These are phyloP conservation scores for Leguminivora glycinivorella DNA, from an alignment of 1,140 invertebrate genomes.

Conservation along the genomic window DNA sequence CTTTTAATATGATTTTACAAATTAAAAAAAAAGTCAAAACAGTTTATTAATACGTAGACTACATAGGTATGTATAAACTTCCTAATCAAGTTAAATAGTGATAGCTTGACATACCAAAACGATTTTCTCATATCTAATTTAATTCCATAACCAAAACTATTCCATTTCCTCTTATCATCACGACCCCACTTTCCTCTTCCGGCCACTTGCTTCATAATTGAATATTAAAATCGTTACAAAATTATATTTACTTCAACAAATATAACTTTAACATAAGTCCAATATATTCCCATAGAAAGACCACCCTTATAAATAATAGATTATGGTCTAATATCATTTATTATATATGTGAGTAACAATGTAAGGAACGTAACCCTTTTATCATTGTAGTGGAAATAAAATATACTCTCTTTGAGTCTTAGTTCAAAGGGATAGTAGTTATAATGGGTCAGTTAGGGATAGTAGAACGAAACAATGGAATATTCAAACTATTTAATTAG, in stretches of 20 bases:
- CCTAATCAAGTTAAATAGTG: too few species aligned
- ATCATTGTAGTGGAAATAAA: not conserved
- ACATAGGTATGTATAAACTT: too few species aligned
- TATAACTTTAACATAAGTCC: not conserved
- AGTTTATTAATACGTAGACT: too few species aligned
- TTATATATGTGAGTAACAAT: too few species aligned
- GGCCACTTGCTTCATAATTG: constrained; percentile 1
- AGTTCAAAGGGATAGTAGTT: not conserved
- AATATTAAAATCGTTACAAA: not conserved
- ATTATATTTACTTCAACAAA: not conserved
- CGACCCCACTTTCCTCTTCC: not conserved
- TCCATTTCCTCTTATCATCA: constrained; percentile 3
- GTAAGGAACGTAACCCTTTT: too few species aligned
- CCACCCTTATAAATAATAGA: too few species aligned
- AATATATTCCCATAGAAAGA: not conserved
- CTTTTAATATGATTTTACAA: too few species aligned
- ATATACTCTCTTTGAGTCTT: not conserved
- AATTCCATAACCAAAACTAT: not conserved
- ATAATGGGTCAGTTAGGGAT: not conserved
- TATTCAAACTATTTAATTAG: constrained; percentile 13
- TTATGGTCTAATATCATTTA: too few species aligned
- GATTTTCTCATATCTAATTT: not conserved
- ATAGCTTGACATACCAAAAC: too few species aligned
- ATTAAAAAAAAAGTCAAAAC: too few species aligned
- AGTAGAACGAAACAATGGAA: not conserved